Base-by-base conservation (phyloP, 2,113 vertebrate species). In the Marmota flaviventris region DNA sequence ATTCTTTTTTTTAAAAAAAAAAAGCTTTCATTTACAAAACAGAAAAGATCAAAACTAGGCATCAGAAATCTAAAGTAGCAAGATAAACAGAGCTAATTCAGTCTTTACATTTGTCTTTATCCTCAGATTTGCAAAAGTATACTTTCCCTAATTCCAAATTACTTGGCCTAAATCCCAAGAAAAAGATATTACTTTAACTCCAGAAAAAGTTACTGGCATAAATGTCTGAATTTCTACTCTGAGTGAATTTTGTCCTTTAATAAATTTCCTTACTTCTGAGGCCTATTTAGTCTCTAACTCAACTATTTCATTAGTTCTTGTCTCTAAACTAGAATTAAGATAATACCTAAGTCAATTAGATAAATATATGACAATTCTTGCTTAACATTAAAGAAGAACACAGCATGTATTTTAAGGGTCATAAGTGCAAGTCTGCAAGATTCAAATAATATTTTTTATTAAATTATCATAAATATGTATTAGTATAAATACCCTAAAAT, bases 181-280 rank as follows among this genome's bases (percentile, higher is more conserved):
- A 9, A 25, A 79, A 94, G 73, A 79, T 27, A 78, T 5, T 37
- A 92, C 32, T 89, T 90, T 92, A 83, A 92, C 16, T 93, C 42
- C 18, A 79, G 37, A 93, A 91, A 29, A 75, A 78, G 25, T 96
- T 78, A 87, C 32, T 78, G 69, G n/a, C 77, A 93, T 81, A 81
- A 96, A 90, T 83, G n/a, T 65, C 42, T 96, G 61, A 90, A 91
- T 93, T 91, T 95, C 37, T 87, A 96, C 37, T 63, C 84, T 8
- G 25, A 95, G 67, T 76, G 32, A 92, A 97, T 89, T 85, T 53
- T 92, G n/a, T 76, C n/a, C 51, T 81, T 96, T 29, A 85, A 83
- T 78, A 94, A 84, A 73, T 89, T 69, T 91, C 48, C 18, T 17
- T 63, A 84, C 22, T 91, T 94, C 37, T 91, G 65, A 91, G 48